These are phyloP conservation scores for Cyphomyrmex costatus DNA, from an alignment of 1,140 invertebrate genomes.

Conservation along the genomic window DNA sequence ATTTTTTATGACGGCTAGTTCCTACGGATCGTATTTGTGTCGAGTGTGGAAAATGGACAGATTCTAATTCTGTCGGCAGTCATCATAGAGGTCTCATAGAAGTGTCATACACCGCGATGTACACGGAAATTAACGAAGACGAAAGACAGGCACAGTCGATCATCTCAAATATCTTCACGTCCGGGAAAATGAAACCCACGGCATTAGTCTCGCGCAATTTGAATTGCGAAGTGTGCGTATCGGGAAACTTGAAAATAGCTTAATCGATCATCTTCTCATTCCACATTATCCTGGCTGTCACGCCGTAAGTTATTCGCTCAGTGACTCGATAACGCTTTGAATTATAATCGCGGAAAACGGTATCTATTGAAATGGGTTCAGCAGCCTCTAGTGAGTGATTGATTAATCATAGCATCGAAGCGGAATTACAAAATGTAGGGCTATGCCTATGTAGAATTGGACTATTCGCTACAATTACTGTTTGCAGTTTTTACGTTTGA, in stretches of 20 bases:
- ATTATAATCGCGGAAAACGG: slow-evolving; percentile 53
- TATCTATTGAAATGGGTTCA: slow-evolving; percentile 44
- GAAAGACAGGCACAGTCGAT: slow-evolving; percentile 40
- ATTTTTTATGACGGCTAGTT: slow-evolving; percentile 65
- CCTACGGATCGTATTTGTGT: slow-evolving; percentile 40
- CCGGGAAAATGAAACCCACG: slow-evolving; percentile 15
- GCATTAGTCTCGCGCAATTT: slow-evolving; percentile 44
- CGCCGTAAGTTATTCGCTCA: slow-evolving; percentile 46
- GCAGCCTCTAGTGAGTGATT: slow-evolving; percentile 10
- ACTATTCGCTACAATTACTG: not conserved
- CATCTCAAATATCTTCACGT: slow-evolving; percentile 32
- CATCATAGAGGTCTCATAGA: not conserved
- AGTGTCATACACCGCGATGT: not conserved
- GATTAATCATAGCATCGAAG: slow-evolving; percentile 42
- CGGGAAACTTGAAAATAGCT: slow-evolving; percentile 55
- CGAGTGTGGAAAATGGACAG: slow-evolving; percentile 29
- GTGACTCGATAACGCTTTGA: slow-evolving; percentile 53
- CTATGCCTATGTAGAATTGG: not conserved
- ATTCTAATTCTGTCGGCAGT: slow-evolving; percentile 29
- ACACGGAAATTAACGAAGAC: slow-evolving; percentile 37
- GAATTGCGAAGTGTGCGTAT: slow-evolving; percentile 53
- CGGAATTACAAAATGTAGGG: not conserved
- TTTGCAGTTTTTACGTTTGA: not conserved
- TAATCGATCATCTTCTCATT: slow-evolving; percentile 63
- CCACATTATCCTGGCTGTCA: slow-evolving; percentile 47